Conservation (phyloP, 1,140 invertebrate species). For the Parasteatoda tepidariorum region DNA sequence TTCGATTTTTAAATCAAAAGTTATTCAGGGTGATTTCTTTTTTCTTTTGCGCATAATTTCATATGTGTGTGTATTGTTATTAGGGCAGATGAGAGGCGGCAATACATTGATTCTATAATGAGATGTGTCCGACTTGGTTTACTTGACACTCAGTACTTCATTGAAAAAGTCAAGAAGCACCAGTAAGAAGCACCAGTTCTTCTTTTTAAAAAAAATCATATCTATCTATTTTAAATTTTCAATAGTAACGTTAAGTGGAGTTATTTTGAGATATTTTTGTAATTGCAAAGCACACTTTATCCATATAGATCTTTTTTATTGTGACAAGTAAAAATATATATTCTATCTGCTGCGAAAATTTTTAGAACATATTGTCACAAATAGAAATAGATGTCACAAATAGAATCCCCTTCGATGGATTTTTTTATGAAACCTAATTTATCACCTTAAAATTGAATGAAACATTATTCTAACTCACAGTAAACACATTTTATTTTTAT, state of each 20-base stretch:
- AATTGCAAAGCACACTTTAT: too few relatives aligned
- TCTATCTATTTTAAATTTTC: not conserved
- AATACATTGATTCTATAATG: constrained; percentile 80
- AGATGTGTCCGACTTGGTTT: constrained; percentile 84
- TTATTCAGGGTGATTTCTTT: too few relatives aligned
- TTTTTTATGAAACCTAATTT: too few relatives aligned
- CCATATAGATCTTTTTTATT: too few relatives aligned
- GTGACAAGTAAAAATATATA: not conserved
- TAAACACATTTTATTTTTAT: too few relatives aligned
- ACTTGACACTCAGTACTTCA: constrained; percentile 83
- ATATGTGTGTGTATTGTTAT: too few relatives aligned
- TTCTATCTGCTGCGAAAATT: not conserved
- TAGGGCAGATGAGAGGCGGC: constrained; percentile 74
- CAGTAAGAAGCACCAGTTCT: constrained; percentile 62
- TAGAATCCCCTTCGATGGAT: too few relatives aligned
- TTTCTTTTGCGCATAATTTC: too few relatives aligned
- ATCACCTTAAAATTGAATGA: too few relatives aligned
- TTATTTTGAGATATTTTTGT: too few relatives aligned
- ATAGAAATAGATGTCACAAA: too few relatives aligned
- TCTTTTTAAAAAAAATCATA: not conserved
- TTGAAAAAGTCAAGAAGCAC: constrained; percentile 77
- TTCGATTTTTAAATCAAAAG: not conserved
- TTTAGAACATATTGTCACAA: not conserved
- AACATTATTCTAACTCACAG: too few relatives aligned
- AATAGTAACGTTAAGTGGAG: not conserved